Base-by-base conservation (phyloP, 2,888 invertebrate genomes). In the Acleris literana region DNA sequence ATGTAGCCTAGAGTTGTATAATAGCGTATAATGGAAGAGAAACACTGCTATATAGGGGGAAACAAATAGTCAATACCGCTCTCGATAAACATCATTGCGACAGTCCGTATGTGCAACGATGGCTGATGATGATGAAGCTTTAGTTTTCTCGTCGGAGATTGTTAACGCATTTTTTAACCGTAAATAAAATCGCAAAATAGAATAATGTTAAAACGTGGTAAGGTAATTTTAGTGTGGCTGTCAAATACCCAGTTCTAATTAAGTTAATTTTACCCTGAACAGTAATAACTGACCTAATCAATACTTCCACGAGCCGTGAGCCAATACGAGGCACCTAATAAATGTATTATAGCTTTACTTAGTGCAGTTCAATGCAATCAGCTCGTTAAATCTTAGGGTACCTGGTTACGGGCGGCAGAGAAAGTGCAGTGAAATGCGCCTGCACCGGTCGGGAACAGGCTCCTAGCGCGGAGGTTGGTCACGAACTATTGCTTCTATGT, bases 351-450 rank as follows among this genome's bases (percentile, higher is more conserved):
- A 16, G 4, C 22, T 44, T 52, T 22, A 7, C 6, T 39, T 20
- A 64, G 9, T 48, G 48, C 44, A 57, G 51, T 39, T 39, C 25
- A 39, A 33, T 20, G 44, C 25, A 48, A 60, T 60, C 59, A 46
- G 22, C 25, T 56, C 22, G 17, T 48, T 55, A 62, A 57, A 66
- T 66, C 66, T 66, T 48, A 17, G 54, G 61, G 68, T 64, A 69
- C 67, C 74, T 72, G 73, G 73, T 71, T 71, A 68, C 72, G 69
- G 73, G 71, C 71, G 69, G 68, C 64, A 72, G 81, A 80, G 86
- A 86, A 86, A 86, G 86, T 82, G 70, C 63, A 76, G 79, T 74
- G 80, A 83, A 82, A 83, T 75, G 72, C 59, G 57, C 70, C 69
- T 18, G 52, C 68, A 59, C 65, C 68, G 71, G 70, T 66, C 55